Percentiles rank a stretch among this genome's conserved stretches.
These are phyloP conservation scores for Raphicerus campestris DNA, from an alignment of 2,113 vertebrate species.

Conservation along the genomic window DNA sequence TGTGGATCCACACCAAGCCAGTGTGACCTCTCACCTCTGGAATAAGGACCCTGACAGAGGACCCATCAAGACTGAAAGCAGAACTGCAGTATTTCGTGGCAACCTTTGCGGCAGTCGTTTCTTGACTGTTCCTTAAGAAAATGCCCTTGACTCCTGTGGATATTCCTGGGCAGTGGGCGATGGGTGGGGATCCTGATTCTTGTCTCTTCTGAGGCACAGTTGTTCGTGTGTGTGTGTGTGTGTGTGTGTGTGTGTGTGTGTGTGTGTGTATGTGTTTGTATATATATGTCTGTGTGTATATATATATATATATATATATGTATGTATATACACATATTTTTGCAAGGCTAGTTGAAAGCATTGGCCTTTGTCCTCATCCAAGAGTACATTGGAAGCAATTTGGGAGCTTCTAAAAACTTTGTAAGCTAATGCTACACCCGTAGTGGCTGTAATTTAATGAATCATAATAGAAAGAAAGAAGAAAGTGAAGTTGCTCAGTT, in stretches of 20 bases:
- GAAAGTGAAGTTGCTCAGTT: neutral
- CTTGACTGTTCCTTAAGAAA: neutral
- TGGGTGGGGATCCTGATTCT: neutral
- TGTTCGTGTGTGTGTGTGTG: neutral
- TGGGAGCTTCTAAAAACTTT: neutral
- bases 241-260: neutral
- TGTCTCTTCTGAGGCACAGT: neutral
- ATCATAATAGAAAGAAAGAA: neutral
- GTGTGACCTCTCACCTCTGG: neutral
- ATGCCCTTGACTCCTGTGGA: neutral
- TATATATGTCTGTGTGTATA: fast-evolving
- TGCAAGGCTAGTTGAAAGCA: neutral
- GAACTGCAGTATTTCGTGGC: neutral
- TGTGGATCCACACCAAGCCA: fast-evolving
- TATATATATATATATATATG: fast-evolving
- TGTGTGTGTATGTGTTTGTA: neutral
- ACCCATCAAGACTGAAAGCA: neutral
- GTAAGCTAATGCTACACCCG: fast-evolving
- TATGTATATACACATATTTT: neutral
- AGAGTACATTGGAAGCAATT: neutral
- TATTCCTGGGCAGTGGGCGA: neutral
- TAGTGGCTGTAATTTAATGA: neutral
- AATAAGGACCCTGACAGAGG: neutral
- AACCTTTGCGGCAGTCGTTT: neutral
- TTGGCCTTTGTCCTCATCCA: neutral